Conservation (phyloP, 2,888 invertebrate genomes). For the Hirtodrosophila histrioides region DNA sequence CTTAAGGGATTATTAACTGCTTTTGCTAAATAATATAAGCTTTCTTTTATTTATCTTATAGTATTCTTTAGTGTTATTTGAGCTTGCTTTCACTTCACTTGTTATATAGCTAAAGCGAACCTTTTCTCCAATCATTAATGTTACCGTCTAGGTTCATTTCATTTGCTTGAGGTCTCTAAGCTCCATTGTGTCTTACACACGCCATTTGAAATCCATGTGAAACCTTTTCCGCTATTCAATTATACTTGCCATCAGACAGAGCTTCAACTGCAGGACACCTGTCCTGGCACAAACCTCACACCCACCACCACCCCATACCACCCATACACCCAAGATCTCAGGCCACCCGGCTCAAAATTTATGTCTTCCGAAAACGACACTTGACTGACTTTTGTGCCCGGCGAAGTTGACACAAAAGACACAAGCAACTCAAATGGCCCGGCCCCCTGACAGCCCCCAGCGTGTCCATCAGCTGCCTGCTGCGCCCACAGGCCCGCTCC, state of each 20-base stretch:
- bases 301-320: slow-evolving; percentile 6
- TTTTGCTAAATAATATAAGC: background rate
- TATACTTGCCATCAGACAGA: slow-evolving; percentile 47
- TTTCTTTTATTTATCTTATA: too few species aligned
- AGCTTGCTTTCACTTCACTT: slow-evolving; percentile 27
- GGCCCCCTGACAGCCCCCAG: background rate
- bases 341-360: slow-evolving; percentile 58
- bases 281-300: slow-evolving; percentile 24
- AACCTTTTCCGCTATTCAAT: slow-evolving; percentile 62
- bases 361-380: slow-evolving; percentile 66
- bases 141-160: slow-evolving; percentile 42
- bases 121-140: slow-evolving; percentile 39
- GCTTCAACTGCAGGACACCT: slow-evolving; percentile 46
- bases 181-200: slow-evolving; percentile 19
- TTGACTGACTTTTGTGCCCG: slow-evolving; percentile 65
- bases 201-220: slow-evolving; percentile 56
- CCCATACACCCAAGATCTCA: background rate
- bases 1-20: slow-evolving; percentile 6
- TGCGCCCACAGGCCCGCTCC: slow-evolving; percentile 50
- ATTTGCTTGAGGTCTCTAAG: slow-evolving; percentile 28
- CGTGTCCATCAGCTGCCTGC: slow-evolving; percentile 50
- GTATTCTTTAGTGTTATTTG: background rate
- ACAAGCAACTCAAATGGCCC: slow-evolving; percentile 42
- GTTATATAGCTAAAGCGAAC: slow-evolving; percentile 11
- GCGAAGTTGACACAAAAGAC: slow-evolving; percentile 63